Evolutionary conservation across 2,888 invertebrate genomes (phyloP).

Genomic region (Nyleta sp.): DNA sequence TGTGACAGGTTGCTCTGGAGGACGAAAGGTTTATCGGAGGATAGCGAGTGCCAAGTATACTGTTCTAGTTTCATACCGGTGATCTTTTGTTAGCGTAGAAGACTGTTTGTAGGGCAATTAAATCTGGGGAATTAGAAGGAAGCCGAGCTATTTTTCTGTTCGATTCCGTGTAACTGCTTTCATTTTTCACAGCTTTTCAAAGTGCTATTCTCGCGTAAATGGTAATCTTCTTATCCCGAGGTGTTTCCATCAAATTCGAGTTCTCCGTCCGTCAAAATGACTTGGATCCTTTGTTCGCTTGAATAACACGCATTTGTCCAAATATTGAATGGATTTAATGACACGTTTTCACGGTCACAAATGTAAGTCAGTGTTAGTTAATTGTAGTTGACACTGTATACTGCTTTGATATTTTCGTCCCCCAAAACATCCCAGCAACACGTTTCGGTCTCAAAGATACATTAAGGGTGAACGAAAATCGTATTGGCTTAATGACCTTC

Average conservation of each 20-base stretch:
- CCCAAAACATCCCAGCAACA: too few relatives aligned
- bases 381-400: neutral
- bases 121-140: neutral
- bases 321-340: constrained; percentile 49
- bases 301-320: constrained; percentile 50
- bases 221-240: constrained; percentile 45
- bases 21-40: too few relatives aligned
- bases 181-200: constrained; percentile 19
- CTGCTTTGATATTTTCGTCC: too few relatives aligned
- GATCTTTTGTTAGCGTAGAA: too few relatives aligned
- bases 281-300: constrained; percentile 27
- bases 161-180: constrained; percentile 12
- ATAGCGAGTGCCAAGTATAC: too few relatives aligned
- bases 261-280: constrained; percentile 23
- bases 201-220: neutral
- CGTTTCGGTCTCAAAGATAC: too few relatives aligned
- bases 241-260: constrained; percentile 7
- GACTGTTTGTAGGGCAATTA: too few relatives aligned
- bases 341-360: constrained; percentile 16
- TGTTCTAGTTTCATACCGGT: too few relatives aligned
- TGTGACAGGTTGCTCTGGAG: neutral
- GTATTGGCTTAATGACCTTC: too few relatives aligned
- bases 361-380: constrained; percentile 18
- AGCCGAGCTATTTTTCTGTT: neutral
- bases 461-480: too few relatives aligned